phyloP scores from a whole-genome alignment of 2,113 vertebrate genomes.

The Tympanuchus pallidicinctus region DNA sequence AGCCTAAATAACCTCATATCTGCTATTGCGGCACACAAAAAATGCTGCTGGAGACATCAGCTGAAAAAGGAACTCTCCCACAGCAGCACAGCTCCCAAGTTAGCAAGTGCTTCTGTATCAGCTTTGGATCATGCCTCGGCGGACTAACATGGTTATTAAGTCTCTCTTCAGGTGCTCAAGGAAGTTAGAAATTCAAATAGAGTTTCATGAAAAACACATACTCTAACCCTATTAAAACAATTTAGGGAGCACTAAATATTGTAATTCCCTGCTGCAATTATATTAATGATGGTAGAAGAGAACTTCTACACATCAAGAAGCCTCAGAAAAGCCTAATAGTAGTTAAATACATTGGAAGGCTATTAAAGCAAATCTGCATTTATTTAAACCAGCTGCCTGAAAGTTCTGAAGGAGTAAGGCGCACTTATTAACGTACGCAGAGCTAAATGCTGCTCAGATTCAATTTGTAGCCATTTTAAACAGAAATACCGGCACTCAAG shows the following conservation, averaged over 20 bases:
- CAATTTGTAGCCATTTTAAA: slow-evolving; percentile 23
- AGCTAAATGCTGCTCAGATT: background rate
- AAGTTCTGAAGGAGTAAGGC: slow-evolving; percentile 18
- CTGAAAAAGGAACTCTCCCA: background rate
- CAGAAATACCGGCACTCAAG: background rate
- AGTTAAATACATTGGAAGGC: slow-evolving; percentile 25
- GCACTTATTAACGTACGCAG: slow-evolving; percentile 15
- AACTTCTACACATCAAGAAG: slow-evolving; percentile 32
- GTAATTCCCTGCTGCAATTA: slow-evolving; percentile 47
- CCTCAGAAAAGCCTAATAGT: slow-evolving; percentile 7
- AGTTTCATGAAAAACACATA: slow-evolving; percentile 45
- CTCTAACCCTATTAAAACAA: slow-evolving; percentile 58
- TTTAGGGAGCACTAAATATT: slow-evolving; percentile 38
- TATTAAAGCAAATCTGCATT: slow-evolving; percentile 38
- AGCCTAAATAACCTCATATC: background rate
- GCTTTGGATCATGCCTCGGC: background rate
- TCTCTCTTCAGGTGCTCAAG: slow-evolving; percentile 26
- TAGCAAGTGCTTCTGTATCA: background rate
- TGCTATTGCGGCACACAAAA: background rate
- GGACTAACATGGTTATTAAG: slow-evolving; percentile 14
- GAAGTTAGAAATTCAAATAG: slow-evolving; percentile 49
- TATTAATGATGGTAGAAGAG: slow-evolving; percentile 28
- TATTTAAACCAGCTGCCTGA: slow-evolving; percentile 49
- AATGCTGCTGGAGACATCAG: background rate
- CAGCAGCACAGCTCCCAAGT: background rate